A percentile compares a stretch with the other conserved stretches of the same genome.
phyloP scores from a whole-genome alignment of 2,113 vertebrate species.

The Charina bottae region DNA sequence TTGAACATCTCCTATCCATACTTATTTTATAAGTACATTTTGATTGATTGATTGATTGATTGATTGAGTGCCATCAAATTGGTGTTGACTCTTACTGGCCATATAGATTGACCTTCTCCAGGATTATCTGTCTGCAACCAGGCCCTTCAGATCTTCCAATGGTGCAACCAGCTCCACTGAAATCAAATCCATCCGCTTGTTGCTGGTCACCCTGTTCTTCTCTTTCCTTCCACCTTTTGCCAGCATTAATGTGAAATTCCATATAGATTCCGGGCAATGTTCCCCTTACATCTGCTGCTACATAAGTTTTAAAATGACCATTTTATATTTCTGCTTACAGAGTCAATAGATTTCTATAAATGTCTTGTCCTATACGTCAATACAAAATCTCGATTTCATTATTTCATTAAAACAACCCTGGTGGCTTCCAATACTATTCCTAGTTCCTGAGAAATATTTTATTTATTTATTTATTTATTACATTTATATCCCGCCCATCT shows the following conservation, averaged over 20 bases:
- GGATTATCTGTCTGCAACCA: too few species aligned
- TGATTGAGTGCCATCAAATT: background rate
- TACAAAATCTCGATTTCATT: background rate
- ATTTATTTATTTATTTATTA: too few species aligned
- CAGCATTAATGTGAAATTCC: background rate
- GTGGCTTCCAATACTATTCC: background rate
- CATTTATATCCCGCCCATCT: too few species aligned
- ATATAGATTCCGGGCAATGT: background rate
- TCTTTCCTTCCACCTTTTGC: background rate
- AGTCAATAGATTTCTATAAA: constrained; percentile 1
- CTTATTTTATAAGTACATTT: background rate
- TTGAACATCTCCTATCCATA: background rate
- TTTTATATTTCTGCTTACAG: background rate
- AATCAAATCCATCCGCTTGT: background rate
- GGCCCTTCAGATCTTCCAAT: background rate
- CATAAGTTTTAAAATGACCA: background rate
- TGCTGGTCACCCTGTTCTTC: background rate
- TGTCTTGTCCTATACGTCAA: background rate
- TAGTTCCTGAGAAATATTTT: background rate
- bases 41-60: background rate
- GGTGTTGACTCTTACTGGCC: background rate
- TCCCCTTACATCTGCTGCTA: background rate
- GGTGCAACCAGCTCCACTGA: background rate
- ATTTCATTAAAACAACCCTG: background rate
- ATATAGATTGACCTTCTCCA: background rate